Evolutionary conservation across 1,140 invertebrate genomes (phyloP).

Genomic region (Rhagoletis zephyria): DNA sequence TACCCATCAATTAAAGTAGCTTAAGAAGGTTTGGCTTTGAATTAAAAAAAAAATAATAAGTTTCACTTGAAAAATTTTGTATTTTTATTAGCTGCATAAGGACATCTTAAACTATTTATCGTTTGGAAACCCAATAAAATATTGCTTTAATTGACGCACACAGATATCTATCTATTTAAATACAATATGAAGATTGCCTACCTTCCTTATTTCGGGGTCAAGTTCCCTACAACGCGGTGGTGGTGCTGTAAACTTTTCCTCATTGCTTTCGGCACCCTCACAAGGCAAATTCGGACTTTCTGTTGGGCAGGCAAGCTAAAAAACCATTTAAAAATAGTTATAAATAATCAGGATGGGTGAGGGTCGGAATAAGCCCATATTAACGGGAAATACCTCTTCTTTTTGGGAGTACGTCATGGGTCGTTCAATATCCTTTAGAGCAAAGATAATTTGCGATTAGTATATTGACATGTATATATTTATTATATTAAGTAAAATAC

Average conservation of each 20-base stretch:
- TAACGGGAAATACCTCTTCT: background rate
- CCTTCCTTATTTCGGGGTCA: conserved; percentile 14
- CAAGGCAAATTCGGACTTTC: background rate
- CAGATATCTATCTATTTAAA: too few species aligned
- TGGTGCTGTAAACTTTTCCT: background rate
- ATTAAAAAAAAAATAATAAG: too few species aligned
- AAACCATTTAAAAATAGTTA: too few species aligned
- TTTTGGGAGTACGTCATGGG: background rate
- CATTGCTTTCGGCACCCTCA: background rate
- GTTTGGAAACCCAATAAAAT: too few species aligned
- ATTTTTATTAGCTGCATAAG: too few species aligned
- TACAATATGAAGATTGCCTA: background rate
- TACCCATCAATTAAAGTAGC: background rate
- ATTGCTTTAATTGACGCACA: too few species aligned
- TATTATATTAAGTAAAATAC: background rate
- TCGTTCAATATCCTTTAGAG: background rate
- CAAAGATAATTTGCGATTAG: background rate
- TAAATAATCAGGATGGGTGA: too few species aligned
- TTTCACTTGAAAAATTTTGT: too few species aligned
- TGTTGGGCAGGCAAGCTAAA: background rate
- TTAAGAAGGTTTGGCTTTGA: too few species aligned
- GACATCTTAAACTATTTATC: too few species aligned
- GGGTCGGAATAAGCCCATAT: background rate
- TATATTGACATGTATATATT: background rate
- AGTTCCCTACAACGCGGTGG: conserved; percentile 29